Evolutionary conservation across 2,888 invertebrate species (phyloP), one percentile per base, ranked within the genome.

Genomic region (Sarcophaga subvicina): DNA sequence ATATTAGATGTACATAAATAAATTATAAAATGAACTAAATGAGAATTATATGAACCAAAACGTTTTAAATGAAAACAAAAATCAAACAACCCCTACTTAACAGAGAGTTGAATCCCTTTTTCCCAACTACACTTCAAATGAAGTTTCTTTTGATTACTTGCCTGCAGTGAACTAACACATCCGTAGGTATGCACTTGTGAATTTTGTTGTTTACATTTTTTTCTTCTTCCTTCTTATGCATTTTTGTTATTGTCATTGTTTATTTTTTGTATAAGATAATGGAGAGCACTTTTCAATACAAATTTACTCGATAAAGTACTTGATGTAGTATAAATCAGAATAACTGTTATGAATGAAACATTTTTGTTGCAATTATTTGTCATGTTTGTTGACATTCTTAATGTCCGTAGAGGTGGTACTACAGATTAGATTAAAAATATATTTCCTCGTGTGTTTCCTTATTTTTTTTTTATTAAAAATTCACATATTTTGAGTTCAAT

Each of bases 21-120:
- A 2, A 1, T 1, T 8, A 0, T 0, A 3, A 22, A 72, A 67
- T 60, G 12, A 90, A 90, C 80, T 0, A 73, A 70, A 89, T 92
- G 91, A 25, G 92, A 92, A 92, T 91, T 90, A 17, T 83, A 89
- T 59, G 20, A 25, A 69, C 3, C 17, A 79, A 17, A 60, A 54
- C 0, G 2, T 17, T 54, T 14, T 49, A 49, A 66, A 60, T 17
- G 17, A 67, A 60, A 54, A 60, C 17, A 60, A 45, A 72, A 25
- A 62, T 14, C 22, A 49, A 77, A 62, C 12, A 12, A 54, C 17
- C 4, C 2, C 4, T 54, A 54, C 54, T 54, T 4, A 12, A 54
- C 17, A 10, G 10, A 37, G 37, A 2, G 37, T 37, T 37, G 37
- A 37, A 37, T 37, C 37, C 37, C 37, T 37, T 37, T 10, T 37